phyloP scores from a whole-genome alignment of 2,888 invertebrate species.

The Tiliacea aurago region DNA sequence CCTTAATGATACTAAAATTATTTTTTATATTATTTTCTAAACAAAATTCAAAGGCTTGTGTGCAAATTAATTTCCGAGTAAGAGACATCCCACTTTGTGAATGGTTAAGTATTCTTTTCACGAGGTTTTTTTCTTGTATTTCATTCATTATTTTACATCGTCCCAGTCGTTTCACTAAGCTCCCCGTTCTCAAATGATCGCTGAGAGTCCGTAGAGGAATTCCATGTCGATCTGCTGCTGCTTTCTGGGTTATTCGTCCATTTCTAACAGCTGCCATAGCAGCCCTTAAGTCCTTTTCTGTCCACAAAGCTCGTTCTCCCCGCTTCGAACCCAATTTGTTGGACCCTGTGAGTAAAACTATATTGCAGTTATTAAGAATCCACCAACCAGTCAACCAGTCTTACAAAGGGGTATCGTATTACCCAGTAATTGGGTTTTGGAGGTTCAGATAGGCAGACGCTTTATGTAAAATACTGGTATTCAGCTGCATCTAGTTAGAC shows the following conservation, averaged over 20 bases:
- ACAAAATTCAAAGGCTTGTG: slow-evolving; percentile 13
- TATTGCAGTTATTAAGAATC: background rate
- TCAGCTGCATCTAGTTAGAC: too few species aligned
- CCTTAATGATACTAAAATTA: background rate
- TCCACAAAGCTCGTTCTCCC: slow-evolving; percentile 9
- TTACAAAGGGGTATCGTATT: too few species aligned
- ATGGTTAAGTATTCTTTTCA: background rate
- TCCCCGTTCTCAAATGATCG: slow-evolving; percentile 14
- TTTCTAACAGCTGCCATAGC: slow-evolving; percentile 16
- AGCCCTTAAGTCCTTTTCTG: slow-evolving; percentile 3
- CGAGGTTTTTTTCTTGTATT: slow-evolving; percentile 1
- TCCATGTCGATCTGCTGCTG: slow-evolving; percentile 11
- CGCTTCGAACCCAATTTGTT: background rate
- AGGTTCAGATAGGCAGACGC: too few species aligned
- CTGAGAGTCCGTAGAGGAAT: slow-evolving; percentile 32
- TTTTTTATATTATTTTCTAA: slow-evolving; percentile 20
- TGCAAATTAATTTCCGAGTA: background rate
- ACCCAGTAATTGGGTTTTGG: too few species aligned
- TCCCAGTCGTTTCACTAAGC: slow-evolving; percentile 4
- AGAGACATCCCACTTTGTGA: slow-evolving; percentile 1
- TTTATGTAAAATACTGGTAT: too few species aligned
- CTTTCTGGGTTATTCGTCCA: background rate
- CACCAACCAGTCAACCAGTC: too few species aligned
- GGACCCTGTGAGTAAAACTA: background rate
- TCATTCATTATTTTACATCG: slow-evolving; percentile 7